phyloP scores from a whole-genome alignment of 1,140 invertebrate genomes.

The Olivierus martensii region DNA sequence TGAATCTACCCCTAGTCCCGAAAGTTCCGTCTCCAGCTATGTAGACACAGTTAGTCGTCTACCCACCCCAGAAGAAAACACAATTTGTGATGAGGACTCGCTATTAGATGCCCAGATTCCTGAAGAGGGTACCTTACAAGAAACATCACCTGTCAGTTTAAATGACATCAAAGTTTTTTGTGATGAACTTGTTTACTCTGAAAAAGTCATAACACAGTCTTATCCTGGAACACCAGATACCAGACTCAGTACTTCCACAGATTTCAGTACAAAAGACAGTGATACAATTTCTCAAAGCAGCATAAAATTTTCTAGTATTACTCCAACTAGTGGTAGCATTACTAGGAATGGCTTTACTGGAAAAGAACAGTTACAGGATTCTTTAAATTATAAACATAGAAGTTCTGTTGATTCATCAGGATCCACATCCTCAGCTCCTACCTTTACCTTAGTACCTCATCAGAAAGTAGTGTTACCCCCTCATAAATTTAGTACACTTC shows the following conservation, averaged over 20 bases:
- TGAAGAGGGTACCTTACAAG: slow-evolving; percentile 11
- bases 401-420: too few relatives aligned
- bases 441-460: slow-evolving; percentile 7
- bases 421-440: too few relatives aligned
- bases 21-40: slow-evolving; percentile 14
- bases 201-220: background rate
- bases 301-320: too few relatives aligned
- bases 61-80: slow-evolving; percentile 9
- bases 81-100: slow-evolving; percentile 8
- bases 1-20: slow-evolving; percentile 13
- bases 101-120: slow-evolving; percentile 6
- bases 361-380: too few relatives aligned
- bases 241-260: too few relatives aligned
- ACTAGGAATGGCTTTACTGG: too few relatives aligned
- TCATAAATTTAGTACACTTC: slow-evolving; percentile 4
- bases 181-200: background rate
- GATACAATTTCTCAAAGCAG: too few relatives aligned
- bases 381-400: too few relatives aligned
- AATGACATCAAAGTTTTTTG: slow-evolving; percentile 13
- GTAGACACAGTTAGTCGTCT: slow-evolving; percentile 17
- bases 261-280: too few relatives aligned
- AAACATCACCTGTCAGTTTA: slow-evolving; percentile 9
- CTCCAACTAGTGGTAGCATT: too few relatives aligned
- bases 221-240: slow-evolving; percentile 5
- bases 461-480: slow-evolving; percentile 17